phyloP scores from a whole-genome alignment of 2,113 vertebrate genomes.

The Sciurus niger region DNA sequence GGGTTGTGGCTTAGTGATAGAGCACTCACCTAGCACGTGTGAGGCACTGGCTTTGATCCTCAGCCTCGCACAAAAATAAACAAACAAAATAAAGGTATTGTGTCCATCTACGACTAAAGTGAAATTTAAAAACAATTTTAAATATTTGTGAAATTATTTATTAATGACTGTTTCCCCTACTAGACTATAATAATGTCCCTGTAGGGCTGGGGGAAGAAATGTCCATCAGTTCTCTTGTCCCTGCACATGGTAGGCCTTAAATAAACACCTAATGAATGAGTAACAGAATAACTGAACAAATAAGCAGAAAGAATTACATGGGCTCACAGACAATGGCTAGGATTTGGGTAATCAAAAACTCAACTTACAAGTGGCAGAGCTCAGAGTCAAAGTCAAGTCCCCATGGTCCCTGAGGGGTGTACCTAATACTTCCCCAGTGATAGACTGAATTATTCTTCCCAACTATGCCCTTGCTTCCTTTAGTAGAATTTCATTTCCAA shows the following conservation, averaged over 20 bases:
- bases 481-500: not conserved
- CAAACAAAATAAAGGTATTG: too few relatives aligned
- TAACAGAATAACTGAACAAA: not conserved
- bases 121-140: not conserved
- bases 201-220: not conserved
- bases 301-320: not conserved
- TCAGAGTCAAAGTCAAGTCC: constrained; percentile 18
- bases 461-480: not conserved
- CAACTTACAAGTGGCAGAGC: not conserved
- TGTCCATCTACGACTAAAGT: too few relatives aligned
- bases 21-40: too few relatives aligned
- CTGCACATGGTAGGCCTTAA: not conserved
- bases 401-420: not conserved
- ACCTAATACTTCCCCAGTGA: not conserved
- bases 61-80: too few relatives aligned
- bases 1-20: too few relatives aligned
- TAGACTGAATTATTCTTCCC: not conserved
- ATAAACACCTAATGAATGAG: not conserved
- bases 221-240: not conserved
- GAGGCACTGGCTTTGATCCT: too few relatives aligned
- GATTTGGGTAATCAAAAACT: constrained; percentile 12
- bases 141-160: not conserved
- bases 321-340: not conserved
- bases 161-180: not conserved
- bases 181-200: not conserved